Evolutionary conservation across 2,888 invertebrate genomes (phyloP).

Genomic region (Silvanus unidentatus): DNA sequence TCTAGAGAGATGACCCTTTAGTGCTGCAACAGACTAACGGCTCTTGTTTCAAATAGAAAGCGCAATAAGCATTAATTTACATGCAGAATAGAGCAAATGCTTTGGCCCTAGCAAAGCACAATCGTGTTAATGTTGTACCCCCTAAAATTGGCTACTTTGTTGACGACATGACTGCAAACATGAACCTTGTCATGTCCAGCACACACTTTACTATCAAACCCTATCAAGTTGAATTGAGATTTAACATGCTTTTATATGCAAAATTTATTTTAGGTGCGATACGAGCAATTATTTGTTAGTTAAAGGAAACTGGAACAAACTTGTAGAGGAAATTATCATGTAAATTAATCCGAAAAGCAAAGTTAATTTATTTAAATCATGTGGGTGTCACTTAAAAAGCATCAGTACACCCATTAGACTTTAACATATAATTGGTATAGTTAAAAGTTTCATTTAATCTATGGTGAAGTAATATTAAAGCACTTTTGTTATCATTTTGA

Average conservation of each 20-base stretch:
- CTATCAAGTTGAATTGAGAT: not conserved
- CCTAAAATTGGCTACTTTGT: conserved; percentile 12
- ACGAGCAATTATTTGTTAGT: too few relatives aligned
- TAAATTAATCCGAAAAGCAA: too few relatives aligned
- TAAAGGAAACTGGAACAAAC: too few relatives aligned
- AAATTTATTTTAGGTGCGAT: conserved; percentile 8
- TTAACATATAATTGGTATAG: too few relatives aligned
- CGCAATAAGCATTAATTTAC: conserved; percentile 14
- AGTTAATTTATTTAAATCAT: too few relatives aligned
- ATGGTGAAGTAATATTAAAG: too few relatives aligned
- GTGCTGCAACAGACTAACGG: conserved; percentile 9
- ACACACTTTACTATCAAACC: conserved; percentile 4
- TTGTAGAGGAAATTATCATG: too few relatives aligned
- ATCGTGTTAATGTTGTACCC: conserved; percentile 12
- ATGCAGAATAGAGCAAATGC: conserved; percentile 11
- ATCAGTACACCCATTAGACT: too few relatives aligned
- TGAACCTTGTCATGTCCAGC: conserved; percentile 10
- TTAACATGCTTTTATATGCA: conserved; percentile 7
- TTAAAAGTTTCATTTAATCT: too few relatives aligned
- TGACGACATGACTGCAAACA: conserved; percentile 8
- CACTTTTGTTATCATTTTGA: too few relatives aligned
- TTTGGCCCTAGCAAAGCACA: conserved; percentile 8
- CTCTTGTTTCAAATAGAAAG: conserved; percentile 12
- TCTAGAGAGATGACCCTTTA: conserved; percentile 10
- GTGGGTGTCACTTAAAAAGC: too few relatives aligned